Percentiles rank a stretch among this genome's conserved stretches.
Evolutionary conservation across 2,888 invertebrate genomes (phyloP).

Genomic region (Drymonia ruficornis): DNA sequence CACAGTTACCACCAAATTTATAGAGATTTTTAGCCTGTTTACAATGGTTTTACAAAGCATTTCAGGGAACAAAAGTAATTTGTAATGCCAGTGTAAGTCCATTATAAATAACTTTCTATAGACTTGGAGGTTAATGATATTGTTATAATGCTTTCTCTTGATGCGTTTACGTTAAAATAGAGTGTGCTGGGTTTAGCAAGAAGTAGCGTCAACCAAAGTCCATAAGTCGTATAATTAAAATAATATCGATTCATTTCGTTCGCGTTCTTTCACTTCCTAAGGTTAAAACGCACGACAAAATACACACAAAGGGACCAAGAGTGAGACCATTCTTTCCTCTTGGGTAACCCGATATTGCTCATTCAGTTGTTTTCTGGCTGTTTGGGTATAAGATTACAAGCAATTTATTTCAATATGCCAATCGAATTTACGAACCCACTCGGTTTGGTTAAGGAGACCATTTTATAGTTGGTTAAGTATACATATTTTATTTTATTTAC

Average conservation of each 20-base stretch:
- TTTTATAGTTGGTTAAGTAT: constrained; percentile 61
- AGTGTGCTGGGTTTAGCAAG: no score
- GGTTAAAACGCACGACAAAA: constrained; percentile 60
- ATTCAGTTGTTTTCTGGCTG: constrained; percentile 81
- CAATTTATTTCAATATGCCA: constrained; percentile 82
- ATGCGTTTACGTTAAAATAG: no score
- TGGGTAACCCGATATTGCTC: constrained; percentile 79
- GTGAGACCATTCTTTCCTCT: constrained; percentile 66
- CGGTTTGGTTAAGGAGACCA: constrained; percentile 57
- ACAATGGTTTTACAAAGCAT: no score
- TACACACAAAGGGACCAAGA: constrained; percentile 65
- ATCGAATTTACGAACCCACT: constrained; percentile 75
- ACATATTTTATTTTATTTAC: constrained; percentile 60
- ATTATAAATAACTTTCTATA: no score
- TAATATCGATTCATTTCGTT: constrained; percentile 36
- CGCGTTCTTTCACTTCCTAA: constrained; percentile 25
- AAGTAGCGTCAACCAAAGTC: no score
- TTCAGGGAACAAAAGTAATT: no score
- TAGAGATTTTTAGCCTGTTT: no score
- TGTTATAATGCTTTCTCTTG: no score
- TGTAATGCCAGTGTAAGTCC: no score
- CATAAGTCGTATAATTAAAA: constrained; percentile 7
- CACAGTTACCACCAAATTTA: no score
- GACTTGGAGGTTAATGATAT: no score
- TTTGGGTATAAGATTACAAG: constrained; percentile 84